Conservation (phyloP, 2,113 vertebrate species). For the Chloebia gouldiae region DNA sequence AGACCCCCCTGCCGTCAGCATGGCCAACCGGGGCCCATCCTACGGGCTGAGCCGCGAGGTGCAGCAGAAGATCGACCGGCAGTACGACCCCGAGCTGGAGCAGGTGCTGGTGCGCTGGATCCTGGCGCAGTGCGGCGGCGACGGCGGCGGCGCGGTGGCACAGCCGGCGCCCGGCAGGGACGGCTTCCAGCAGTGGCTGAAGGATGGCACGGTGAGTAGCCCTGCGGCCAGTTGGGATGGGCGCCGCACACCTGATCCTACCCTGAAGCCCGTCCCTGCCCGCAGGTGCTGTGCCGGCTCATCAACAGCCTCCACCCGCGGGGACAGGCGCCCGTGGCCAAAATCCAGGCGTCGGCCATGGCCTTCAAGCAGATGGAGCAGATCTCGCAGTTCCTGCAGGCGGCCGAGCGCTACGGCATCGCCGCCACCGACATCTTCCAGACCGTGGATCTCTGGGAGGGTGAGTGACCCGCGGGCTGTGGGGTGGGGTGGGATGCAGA, state of each 20-base stretch:
- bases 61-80: slow-evolving; percentile 95
- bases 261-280: accelerated
- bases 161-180: slow-evolving; percentile 81
- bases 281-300: slow-evolving; percentile 84
- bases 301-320: slow-evolving; percentile 91
- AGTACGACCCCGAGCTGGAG: slow-evolving; percentile 91
- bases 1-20: slow-evolving; percentile 33
- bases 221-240: accelerated
- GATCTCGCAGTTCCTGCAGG: slow-evolving; percentile 93
- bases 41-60: slow-evolving; percentile 96
- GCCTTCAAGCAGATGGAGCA: slow-evolving; percentile 99
- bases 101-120: slow-evolving; percentile 92
- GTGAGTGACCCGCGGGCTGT: background rate
- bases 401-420: slow-evolving; percentile 88
- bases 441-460: slow-evolving; percentile 97
- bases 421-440: slow-evolving; percentile 93
- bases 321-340: slow-evolving; percentile 88
- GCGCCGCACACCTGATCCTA: background rate
- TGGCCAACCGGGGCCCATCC: slow-evolving; percentile 95
- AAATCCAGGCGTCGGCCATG: slow-evolving; percentile 86
- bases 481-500: background rate
- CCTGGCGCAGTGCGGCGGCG: slow-evolving; percentile 83
- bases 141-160: slow-evolving; percentile 78
- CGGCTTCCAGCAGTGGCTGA: slow-evolving; percentile 93
- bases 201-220: slow-evolving; percentile 90